Evolutionary conservation across 1,140 invertebrate genomes (phyloP).

Genomic region (Solenopsis invicta): DNA sequence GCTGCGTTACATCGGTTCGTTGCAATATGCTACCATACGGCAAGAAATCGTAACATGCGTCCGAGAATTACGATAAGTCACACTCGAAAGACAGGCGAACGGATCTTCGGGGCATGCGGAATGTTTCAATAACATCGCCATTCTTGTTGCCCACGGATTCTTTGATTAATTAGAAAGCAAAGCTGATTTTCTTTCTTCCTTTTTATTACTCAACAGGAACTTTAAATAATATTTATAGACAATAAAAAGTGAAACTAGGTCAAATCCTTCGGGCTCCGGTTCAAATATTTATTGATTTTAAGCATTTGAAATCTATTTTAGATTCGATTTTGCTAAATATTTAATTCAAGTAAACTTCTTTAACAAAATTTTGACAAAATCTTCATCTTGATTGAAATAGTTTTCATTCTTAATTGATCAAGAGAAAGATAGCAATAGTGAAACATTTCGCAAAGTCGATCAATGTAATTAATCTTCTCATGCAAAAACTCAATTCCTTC

Average conservation of each 20-base stretch:
- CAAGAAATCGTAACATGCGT: neutral
- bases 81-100: neutral
- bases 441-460: conserved; percentile 18
- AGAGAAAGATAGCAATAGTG: neutral
- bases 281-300: neutral
- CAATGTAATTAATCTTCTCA: conserved; percentile 19
- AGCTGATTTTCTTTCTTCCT: neutral
- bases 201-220: neutral
- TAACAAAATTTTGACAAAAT: neutral
- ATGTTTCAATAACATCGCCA: conserved; percentile 8
- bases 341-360: neutral
- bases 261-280: no score
- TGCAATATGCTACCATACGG: conserved; percentile 5
- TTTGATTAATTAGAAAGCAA: neutral
- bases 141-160: neutral
- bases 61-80: neutral
- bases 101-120: neutral
- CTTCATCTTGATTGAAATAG: neutral
- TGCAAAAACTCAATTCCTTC: neutral
- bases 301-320: neutral
- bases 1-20: conserved; percentile 41
- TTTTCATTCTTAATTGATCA: neutral
- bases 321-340: neutral
- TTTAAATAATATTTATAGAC: neutral
- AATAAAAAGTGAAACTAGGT: no score